Evolutionary conservation across 92 coral and sea anemone species (phyloP), one percentile per base, ranked within the genome.

Genomic region (Actinostola sp.): DNA sequence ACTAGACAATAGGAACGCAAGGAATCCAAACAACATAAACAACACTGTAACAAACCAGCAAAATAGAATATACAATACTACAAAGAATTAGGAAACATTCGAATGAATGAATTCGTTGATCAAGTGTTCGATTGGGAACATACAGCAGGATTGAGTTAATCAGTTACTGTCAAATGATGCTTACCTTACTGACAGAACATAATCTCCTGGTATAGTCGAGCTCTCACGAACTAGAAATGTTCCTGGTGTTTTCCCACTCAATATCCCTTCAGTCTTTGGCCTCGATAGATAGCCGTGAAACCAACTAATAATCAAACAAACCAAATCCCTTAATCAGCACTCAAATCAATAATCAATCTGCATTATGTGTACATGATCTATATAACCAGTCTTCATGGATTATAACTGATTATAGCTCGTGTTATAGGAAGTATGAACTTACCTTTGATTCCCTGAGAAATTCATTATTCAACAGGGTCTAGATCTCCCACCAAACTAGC

Each of bases 111-210:
- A 36, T 36, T 36, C 6, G 4, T 11, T 4, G 42, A 19, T 21
- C 59, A 52, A 52, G 59, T 52, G 59, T 19, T 52, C 59, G 8
- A 36, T 52, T 52, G 59, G 3, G 27, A 8, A 52, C n/a, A n/a
- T n/a, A n/a, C n/a, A n/a, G n/a, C n/a, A n/a, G n/a, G n/a, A n/a
- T n/a, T n/a, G n/a, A n/a, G n/a, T n/a, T n/a, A n/a, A n/a, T n/a
- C n/a, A n/a, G n/a, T n/a, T n/a, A n/a, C n/a, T n/a, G 27, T 21
- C 63, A 57, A 57, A 27, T n/a, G 29, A 1, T 28, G 27, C 87
- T 58, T 75, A 95, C 99, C 99, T 95, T 51, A 95, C 99, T 35
- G 97, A 89, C 17, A 95, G 79, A 10, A 91, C 99, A 82, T 78
- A 95, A 64, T 95, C 97, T 1, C 99, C 97, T 12, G 91, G 89